A percentile compares a stretch with the other conserved stretches of the same genome.
Evolutionary conservation across 1,140 invertebrate species (phyloP).

Genomic region (Protaetia brevitarsis): DNA sequence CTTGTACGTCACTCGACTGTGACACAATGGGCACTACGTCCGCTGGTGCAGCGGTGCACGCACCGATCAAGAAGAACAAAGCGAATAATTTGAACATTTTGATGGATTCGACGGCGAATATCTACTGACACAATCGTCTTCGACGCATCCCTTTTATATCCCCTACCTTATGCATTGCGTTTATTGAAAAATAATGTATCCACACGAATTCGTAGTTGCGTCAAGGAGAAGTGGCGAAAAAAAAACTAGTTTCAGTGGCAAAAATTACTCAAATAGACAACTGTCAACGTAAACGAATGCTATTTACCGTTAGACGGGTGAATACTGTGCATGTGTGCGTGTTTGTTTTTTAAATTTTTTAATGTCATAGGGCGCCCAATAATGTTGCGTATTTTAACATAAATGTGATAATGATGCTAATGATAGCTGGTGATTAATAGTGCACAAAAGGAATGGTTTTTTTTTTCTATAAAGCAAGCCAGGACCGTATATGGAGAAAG

Average conservation of each 20-base stretch:
- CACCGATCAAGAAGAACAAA: not conserved
- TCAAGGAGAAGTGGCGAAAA: not conserved
- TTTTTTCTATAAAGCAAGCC: no score
- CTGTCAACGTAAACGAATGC: not conserved
- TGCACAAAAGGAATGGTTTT: no score
- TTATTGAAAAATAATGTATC: not conserved
- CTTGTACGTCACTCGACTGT: slow-evolving; percentile 52
- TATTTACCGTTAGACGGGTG: not conserved
- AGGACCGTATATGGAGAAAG: no score
- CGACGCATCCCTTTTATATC: slow-evolving; percentile 1
- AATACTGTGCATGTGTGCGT: not conserved
- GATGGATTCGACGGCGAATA: not conserved
- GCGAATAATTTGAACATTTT: not conserved
- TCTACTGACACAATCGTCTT: slow-evolving; percentile 3
- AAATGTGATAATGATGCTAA: no score
- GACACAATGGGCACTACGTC: slow-evolving; percentile 51
- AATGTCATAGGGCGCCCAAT: not conserved
- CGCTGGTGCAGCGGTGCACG: not conserved
- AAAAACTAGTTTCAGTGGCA: slow-evolving; percentile 11
- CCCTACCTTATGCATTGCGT: not conserved
- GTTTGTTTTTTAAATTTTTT: not conserved
- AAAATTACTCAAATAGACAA: not conserved
- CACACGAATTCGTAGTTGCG: not conserved
- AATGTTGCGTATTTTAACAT: not conserved
- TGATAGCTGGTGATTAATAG: no score